Evolutionary conservation across 2,797 vertebrate genomes (phyloP).

Genomic region (Sitta carolinensis): DNA sequence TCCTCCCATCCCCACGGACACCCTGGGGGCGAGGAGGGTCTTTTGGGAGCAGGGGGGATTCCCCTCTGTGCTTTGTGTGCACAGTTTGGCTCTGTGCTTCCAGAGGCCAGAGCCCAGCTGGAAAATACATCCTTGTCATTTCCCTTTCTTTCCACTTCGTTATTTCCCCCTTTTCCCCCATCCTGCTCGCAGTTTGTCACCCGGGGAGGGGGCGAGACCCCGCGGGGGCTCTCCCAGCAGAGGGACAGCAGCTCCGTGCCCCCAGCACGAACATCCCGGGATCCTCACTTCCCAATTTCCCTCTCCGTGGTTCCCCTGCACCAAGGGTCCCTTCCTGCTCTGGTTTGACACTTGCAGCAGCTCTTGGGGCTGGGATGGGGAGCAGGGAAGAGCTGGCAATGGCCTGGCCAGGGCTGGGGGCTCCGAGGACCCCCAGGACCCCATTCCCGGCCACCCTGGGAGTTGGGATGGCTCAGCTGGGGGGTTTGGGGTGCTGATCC

Average conservation of each 20-base stretch:
- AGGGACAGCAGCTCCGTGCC: no score
- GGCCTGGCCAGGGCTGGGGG: not conserved
- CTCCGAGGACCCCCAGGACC: accelerated
- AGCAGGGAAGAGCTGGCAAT: accelerated
- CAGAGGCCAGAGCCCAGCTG: not conserved
- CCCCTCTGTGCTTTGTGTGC: accelerated
- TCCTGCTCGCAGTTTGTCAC: not conserved
- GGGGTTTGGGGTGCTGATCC: not conserved
- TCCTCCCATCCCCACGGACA: not conserved
- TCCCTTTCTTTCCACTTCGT: accelerated
- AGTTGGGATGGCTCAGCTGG: accelerated
- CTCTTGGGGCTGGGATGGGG: accelerated
- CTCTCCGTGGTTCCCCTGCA: accelerated
- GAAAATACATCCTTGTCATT: not conserved
- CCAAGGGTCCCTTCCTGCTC: not conserved
- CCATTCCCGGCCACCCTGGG: accelerated
- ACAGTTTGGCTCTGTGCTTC: not conserved
- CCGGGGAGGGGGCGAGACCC: accelerated
- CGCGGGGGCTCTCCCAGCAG: accelerated
- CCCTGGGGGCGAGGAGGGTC: not conserved
- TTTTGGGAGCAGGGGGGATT: not conserved
- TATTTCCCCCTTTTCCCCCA: accelerated
- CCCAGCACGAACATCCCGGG: accelerated
- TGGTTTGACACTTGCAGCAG: not conserved
- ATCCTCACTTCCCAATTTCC: accelerated